Evolutionary conservation across 2,113 vertebrate species (phyloP), one percentile per base, ranked within the genome.

Genomic region (Pluvialis apricaria): DNA sequence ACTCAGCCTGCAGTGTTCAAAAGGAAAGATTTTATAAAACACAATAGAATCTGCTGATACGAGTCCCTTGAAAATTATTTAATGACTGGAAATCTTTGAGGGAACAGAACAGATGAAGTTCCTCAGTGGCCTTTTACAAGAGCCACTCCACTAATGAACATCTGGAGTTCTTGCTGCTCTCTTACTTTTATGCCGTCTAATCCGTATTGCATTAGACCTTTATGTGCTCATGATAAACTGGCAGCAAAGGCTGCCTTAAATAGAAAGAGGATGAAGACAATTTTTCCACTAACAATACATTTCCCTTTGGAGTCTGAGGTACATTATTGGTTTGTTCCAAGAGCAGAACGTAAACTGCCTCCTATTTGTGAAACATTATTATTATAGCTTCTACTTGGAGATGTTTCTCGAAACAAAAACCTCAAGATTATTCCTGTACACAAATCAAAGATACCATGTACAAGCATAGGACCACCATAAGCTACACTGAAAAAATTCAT

Each of bases 201-300:
- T 97, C 70, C 44, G 2, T 81, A 94, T 69, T 95, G 94, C 94
- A 86, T 96, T 96, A 97, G 94, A 90, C 61, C 96, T 97, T 97
- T 94, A 89, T 89, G 72, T 91, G 96, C 69, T 97, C 96, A 76
- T 94, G 97, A 97, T 92, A 97, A 96, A 96, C 96, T 95, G 96
- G 93, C 92, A 95, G 86, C 40, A 55, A 96, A 94, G 34, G 64
- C 60, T 96, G 86, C 92, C 94, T 97, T 96, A 97, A 98, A 97
- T 88, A 98, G 96, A 97, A 97, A 84, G 55, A 93, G 87, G 90
- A 97, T 93, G 97, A 97, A 97, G 88, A 95, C 82, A 92, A 94
- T 96, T 98, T 98, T 98, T 96, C 97, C 95, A 97, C 97, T 98
- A 97, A 93, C 89, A 97, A 92, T 96, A 95, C 92, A 96, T 97